Evolutionary conservation across 2,797 vertebrate species (phyloP).

Genomic region (Lagodon rhomboides): DNA sequence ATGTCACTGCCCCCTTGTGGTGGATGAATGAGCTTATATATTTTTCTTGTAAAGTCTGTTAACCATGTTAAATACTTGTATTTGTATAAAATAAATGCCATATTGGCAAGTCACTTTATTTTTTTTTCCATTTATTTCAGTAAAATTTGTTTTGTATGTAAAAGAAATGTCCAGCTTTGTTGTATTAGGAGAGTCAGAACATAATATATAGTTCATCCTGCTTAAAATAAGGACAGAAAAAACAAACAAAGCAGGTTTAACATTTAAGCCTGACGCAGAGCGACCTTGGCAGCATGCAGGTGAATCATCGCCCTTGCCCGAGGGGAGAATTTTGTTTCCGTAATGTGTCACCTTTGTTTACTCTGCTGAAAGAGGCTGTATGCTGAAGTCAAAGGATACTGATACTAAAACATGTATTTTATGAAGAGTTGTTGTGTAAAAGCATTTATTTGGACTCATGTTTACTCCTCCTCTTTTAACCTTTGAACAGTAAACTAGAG

Average conservation of each 20-base stretch:
- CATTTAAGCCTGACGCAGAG: constrained; percentile 11
- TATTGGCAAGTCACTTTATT: constrained; percentile 11
- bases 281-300: constrained; percentile 31
- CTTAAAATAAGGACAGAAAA: not conserved
- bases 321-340: constrained; percentile 32
- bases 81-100: constrained; percentile 63
- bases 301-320: constrained; percentile 54
- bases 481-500: not conserved
- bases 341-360: constrained; percentile 20
- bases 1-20: constrained; percentile 77
- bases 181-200: not conserved
- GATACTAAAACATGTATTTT: not conserved
- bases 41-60: not conserved
- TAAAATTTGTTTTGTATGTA: not conserved
- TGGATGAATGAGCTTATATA: not conserved
- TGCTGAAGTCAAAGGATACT: not conserved
- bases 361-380: not conserved
- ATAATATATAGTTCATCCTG: not conserved
- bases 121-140: not conserved
- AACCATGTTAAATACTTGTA: constrained; percentile 33
- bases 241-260: not conserved
- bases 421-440: not conserved
- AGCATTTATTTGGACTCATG: not conserved
- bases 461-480: not conserved
- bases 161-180: not conserved